These are phyloP conservation scores for Grallaria varia DNA, from an alignment of 2,113 vertebrate genomes.

Conservation along the genomic window DNA sequence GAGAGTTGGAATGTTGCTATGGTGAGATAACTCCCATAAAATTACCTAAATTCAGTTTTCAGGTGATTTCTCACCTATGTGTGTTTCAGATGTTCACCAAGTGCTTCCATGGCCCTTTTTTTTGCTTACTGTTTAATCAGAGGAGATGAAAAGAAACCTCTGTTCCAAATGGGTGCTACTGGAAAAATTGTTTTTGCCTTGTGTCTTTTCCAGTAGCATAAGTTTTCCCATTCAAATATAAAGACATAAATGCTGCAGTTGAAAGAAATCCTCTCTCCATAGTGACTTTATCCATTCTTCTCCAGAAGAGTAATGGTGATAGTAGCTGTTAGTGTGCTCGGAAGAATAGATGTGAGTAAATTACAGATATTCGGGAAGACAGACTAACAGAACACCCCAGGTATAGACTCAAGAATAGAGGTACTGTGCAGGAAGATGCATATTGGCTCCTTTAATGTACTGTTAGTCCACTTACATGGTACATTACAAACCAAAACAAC, in stretches of 20 bases:
- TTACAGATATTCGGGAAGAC: not conserved
- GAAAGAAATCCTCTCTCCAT: not conserved
- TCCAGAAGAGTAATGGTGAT: not conserved
- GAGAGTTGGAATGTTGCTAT: not conserved
- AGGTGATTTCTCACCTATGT: not conserved
- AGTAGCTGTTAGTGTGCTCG: not conserved
- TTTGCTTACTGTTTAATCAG: not conserved
- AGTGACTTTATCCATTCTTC: not conserved
- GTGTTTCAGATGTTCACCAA: not conserved
- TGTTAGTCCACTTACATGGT: not conserved
- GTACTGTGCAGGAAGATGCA: not conserved
- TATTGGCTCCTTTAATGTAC: not conserved
- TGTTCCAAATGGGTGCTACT: not conserved
- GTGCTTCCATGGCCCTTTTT: not conserved
- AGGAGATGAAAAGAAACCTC: not conserved
- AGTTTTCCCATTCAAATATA: not conserved
- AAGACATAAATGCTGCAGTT: not conserved
- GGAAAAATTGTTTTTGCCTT: not conserved
- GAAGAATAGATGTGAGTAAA: not conserved
- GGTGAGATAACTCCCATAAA: not conserved
- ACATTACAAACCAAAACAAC: not conserved
- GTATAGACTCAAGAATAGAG: not conserved
- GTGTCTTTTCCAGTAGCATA: not conserved
- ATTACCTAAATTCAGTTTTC: no score
- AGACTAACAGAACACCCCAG: not conserved